Base-by-base conservation (phyloP, 2,113 vertebrate genomes). In the Callipepla californica region DNA sequence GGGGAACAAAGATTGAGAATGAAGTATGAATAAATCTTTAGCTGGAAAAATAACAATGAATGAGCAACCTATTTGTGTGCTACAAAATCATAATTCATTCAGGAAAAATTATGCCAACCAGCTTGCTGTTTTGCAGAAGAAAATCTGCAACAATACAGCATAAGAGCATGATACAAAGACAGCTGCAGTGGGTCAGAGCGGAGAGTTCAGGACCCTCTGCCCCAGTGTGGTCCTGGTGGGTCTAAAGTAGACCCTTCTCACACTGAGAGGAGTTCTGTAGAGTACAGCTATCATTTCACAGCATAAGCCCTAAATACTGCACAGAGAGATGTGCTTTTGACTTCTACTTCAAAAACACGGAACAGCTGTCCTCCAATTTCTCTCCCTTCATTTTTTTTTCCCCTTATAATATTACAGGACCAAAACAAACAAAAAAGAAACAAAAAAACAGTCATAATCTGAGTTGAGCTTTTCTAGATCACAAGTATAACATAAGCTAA, bases 381-480 rank as follows among this genome's bases (percentile, higher is more conserved):
- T 28, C 25, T 40, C 15, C 25, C 14, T 36, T 17, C 30, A 16
- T 55, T 85, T 36, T 85, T 18, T 36, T 15, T 65, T 12, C 18
- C 16, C 11, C 45, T 69, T 76, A 58, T 7, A 69, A 5, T 13
- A 53, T 12, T 7, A 36, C 0, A 0, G 14, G 26, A 7, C 34
- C 40, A 58, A 75, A 92, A 40, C 7, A 62, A 63, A 62, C 58
- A 36, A 61, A 25, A 61, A 61, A 25, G 8, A 22, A 62, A 25
- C 34, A 62, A 62, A 63, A 18, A 63, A 28, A 12, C 11, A 40
- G 25, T 7, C 69, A n/a, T 66, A 45, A 57, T 22, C 21, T 36
- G 6, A 91, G 26, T 36, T 5, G 12, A 38, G 7, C n/a, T 82
- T 90, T 32, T 55, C 15, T 40, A 85, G 76, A 77, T 59, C 38